These are phyloP conservation scores for Drosophila robusta DNA, from an alignment of 2,888 invertebrate species.

Conservation along the genomic window DNA sequence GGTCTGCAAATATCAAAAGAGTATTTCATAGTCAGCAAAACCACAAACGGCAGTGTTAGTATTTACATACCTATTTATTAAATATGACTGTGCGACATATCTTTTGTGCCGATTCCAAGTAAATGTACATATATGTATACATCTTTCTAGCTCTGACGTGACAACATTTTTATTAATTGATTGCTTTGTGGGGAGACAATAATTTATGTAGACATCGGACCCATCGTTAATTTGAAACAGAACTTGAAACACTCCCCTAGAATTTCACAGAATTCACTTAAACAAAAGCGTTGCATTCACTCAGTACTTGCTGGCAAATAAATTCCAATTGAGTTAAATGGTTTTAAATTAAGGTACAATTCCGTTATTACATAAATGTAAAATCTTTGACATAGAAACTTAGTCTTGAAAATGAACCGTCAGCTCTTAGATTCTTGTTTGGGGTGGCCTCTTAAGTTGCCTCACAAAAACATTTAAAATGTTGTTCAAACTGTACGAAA, in stretches of 20 bases:
- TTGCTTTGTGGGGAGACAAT: slow-evolving; percentile 4
- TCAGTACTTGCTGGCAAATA: slow-evolving; percentile 5
- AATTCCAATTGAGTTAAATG: slow-evolving; percentile 1
- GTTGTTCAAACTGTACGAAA: background rate
- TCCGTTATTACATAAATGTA: background rate
- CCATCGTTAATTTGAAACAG: background rate
- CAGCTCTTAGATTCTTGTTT: background rate
- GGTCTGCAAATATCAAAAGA: background rate
- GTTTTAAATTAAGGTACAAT: background rate
- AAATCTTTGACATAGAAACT: background rate
- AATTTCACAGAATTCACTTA: slow-evolving; percentile 7
- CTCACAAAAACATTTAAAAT: background rate
- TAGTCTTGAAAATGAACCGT: background rate
- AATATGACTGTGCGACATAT: background rate
- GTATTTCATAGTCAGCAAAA: background rate
- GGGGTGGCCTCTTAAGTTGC: background rate
- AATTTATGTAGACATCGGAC: slow-evolving; percentile 1
- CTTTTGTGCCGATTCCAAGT: background rate
- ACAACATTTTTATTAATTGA: slow-evolving; percentile 22
- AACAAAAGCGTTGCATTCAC: slow-evolving; percentile 3
- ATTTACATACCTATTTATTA: background rate
- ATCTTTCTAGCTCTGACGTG: slow-evolving; percentile 7
- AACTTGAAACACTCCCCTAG: background rate
- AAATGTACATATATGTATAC: background rate
- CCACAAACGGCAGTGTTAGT: background rate